Evolutionary conservation across 2,113 vertebrate genomes (phyloP).

Genomic region (Saguinus midas): DNA sequence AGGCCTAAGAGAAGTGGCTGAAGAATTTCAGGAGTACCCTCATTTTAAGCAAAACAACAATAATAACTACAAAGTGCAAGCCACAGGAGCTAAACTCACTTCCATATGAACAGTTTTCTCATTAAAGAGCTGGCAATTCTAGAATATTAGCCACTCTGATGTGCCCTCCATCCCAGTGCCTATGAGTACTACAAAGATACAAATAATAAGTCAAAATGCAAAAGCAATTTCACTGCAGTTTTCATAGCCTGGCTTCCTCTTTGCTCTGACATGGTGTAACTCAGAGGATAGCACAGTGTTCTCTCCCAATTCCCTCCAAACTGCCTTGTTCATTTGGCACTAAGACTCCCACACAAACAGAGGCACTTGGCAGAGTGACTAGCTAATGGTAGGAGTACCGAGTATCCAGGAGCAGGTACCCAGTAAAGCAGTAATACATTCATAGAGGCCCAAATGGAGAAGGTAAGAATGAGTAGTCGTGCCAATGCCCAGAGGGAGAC

Average conservation of each 20-base stretch:
- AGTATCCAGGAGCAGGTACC: background rate
- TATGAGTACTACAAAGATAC: background rate
- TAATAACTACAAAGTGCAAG: background rate
- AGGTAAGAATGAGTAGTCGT: background rate
- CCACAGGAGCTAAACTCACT: background rate
- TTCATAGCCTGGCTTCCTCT: background rate
- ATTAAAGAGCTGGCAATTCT: background rate
- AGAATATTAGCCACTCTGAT: background rate
- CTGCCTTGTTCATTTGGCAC: background rate
- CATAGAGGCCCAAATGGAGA: background rate
- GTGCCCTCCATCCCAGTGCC: background rate
- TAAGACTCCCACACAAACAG: background rate
- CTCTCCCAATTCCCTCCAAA: background rate
- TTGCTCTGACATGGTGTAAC: background rate
- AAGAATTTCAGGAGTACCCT: background rate
- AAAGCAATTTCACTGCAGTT: background rate
- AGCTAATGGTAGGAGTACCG: background rate
- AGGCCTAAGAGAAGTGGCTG: background rate
- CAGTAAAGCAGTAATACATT: background rate
- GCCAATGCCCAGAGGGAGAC: background rate
- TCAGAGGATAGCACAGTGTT: background rate
- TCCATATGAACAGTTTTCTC: background rate
- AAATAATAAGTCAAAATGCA: background rate
- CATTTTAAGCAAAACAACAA: background rate
- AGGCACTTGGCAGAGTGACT: background rate